These are phyloP conservation scores for Hydropotes inermis DNA, from an alignment of 2,113 vertebrate genomes.

Conservation along the genomic window DNA sequence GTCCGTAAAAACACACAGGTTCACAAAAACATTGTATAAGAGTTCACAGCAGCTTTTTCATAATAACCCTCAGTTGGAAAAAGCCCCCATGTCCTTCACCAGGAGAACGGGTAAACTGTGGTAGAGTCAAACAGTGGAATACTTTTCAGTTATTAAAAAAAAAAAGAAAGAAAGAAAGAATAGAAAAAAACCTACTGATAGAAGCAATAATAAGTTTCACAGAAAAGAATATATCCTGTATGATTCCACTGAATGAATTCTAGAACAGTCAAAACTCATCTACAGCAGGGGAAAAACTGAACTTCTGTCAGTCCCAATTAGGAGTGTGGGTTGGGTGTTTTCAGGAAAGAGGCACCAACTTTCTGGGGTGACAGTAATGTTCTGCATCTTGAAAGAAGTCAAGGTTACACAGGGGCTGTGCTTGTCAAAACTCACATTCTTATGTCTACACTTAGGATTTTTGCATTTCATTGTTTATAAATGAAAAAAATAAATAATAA, in stretches of 20 bases:
- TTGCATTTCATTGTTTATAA: not conserved
- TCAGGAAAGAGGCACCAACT: not conserved
- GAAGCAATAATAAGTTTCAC: not conserved
- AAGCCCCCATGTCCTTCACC: no score
- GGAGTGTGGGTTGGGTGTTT: not conserved
- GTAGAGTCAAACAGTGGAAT: not conserved
- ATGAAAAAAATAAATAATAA: not conserved
- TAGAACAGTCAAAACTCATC: not conserved
- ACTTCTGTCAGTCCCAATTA: not conserved
- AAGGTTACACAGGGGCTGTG: not conserved
- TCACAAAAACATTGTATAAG: not conserved
- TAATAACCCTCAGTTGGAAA: not conserved
- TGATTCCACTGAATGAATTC: not conserved
- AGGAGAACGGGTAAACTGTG: not conserved
- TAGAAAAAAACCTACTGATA: not conserved
- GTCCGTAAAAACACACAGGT: not conserved
- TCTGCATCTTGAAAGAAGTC: not conserved
- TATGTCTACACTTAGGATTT: not conserved
- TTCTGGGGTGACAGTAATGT: not conserved
- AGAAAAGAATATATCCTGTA: not conserved
- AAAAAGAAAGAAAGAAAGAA: not conserved
- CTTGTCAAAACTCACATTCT: not conserved
- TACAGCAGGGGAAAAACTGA: not conserved
- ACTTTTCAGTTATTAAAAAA: not conserved
- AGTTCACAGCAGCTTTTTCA: not conserved